These are phyloP conservation scores for Harpegnathos saltator DNA, from an alignment of 1,140 invertebrate genomes.

Conservation along the genomic window DNA sequence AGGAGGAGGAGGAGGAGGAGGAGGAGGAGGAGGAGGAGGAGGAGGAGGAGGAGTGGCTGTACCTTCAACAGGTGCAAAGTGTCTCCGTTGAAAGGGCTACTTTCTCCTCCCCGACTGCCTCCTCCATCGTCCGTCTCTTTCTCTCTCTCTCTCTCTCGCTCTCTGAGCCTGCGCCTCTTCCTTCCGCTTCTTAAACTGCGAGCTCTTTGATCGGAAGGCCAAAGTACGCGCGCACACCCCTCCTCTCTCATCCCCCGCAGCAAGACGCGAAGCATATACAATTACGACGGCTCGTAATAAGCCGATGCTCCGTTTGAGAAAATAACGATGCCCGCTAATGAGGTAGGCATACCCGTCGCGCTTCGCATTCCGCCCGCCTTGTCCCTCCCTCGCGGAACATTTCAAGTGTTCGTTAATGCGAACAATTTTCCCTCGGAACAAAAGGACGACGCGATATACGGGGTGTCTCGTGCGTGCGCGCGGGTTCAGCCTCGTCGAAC, in stretches of 20 bases:
- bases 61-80: constrained; percentile 78
- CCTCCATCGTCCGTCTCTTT: constrained; percentile 6
- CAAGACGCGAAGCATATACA: constrained; percentile 20
- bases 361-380: neutral
- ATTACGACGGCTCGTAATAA: constrained; percentile 57
- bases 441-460: neutral
- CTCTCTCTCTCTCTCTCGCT: neutral
- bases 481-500: too few species aligned
- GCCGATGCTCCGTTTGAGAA: constrained; percentile 55
- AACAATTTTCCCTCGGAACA: constrained; percentile 1
- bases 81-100: constrained; percentile 70
- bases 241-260: too few species aligned
- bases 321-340: constrained; percentile 35
- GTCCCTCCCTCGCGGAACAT: neutral
- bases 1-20: neutral
- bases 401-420: constrained; percentile 24
- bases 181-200: constrained; percentile 72
- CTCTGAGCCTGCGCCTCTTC: constrained; percentile 58
- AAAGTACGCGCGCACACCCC: constrained; percentile 39
- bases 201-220: constrained; percentile 68
- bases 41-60: constrained; percentile 42
- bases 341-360: neutral
- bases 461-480: too few species aligned
- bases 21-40: neutral
- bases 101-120: constrained; percentile 47